A percentile compares a stretch with the other conserved stretches of the same genome.
Conservation (phyloP, 2,888 invertebrate genomes). For the Lobophora halterata region DNA sequence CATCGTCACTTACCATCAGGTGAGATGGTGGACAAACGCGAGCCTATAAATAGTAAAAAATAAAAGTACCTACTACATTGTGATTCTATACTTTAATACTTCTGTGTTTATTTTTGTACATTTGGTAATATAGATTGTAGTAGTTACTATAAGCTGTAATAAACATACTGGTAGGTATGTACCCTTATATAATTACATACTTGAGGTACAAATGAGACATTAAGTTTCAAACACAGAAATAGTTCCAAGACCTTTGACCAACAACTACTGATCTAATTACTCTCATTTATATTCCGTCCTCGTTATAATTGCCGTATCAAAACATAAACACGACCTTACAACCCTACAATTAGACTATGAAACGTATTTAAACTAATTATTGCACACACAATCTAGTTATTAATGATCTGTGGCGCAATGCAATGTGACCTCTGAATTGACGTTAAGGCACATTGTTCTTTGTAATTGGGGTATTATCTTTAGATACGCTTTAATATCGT, state of each 20-base stretch:
- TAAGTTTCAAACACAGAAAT: conserved; percentile 7
- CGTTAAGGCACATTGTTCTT: conserved; percentile 8
- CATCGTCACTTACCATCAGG: too few relatives aligned
- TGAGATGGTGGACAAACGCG: too few relatives aligned
- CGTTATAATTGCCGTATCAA: conserved; percentile 28
- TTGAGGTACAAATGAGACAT: too few relatives aligned
- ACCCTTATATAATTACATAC: too few relatives aligned
- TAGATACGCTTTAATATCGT: conserved; percentile 1
- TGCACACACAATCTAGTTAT: too few relatives aligned
- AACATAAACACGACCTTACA: conserved; percentile 28
- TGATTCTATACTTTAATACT: too few relatives aligned
- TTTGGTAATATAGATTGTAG: too few relatives aligned
- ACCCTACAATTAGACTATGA: conserved; percentile 20
- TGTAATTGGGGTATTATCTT: conserved; percentile 8
- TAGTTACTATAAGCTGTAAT: too few relatives aligned
- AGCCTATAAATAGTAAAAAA: too few relatives aligned
- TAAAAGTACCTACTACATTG: too few relatives aligned
- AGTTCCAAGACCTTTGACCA: conserved; percentile 22
- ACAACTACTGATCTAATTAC: conserved; percentile 19
- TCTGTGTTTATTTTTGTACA: too few relatives aligned
- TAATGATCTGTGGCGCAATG: conserved; percentile 8
- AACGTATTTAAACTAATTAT: conserved; percentile 17
- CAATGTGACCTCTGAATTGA: conserved; percentile 8
- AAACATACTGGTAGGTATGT: too few relatives aligned
- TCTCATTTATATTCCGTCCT: conserved; percentile 27